These are phyloP conservation scores for Todus mexicanus DNA, from an alignment of 2,797 vertebrate genomes.

Conservation along the genomic window DNA sequence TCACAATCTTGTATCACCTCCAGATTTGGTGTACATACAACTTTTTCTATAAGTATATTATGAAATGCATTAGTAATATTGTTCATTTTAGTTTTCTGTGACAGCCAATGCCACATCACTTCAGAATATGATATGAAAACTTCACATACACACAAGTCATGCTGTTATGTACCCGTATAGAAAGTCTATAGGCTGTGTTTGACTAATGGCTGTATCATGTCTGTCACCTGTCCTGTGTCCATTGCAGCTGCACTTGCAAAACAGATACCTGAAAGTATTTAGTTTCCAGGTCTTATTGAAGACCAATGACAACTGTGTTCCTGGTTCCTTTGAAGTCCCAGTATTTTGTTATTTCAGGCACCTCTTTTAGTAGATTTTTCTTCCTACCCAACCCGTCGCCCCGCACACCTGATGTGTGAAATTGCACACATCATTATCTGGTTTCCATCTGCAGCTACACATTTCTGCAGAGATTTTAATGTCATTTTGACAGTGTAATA, in stretches of 20 bases:
- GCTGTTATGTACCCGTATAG: neutral
- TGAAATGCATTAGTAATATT: neutral
- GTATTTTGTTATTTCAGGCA: neutral
- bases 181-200: neutral
- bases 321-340: neutral
- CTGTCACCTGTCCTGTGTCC: neutral
- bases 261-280: neutral
- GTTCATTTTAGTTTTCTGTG: neutral
- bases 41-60: neutral
- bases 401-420: neutral
- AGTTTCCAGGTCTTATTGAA: neutral
- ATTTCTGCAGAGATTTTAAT: neutral
- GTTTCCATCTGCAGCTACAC: neutral
- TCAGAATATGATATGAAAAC: neutral
- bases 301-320: neutral
- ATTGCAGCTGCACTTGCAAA: neutral
- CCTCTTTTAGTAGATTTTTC: neutral
- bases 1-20: neutral
- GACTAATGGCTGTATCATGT: neutral
- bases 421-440: neutral
- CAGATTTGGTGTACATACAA: neutral
- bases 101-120: neutral
- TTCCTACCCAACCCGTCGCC: neutral
- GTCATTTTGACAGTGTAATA: neutral
- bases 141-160: neutral